Evolutionary conservation across 2,888 invertebrate genomes (phyloP).

Genomic region (Hirtodrosophila duncani): DNA sequence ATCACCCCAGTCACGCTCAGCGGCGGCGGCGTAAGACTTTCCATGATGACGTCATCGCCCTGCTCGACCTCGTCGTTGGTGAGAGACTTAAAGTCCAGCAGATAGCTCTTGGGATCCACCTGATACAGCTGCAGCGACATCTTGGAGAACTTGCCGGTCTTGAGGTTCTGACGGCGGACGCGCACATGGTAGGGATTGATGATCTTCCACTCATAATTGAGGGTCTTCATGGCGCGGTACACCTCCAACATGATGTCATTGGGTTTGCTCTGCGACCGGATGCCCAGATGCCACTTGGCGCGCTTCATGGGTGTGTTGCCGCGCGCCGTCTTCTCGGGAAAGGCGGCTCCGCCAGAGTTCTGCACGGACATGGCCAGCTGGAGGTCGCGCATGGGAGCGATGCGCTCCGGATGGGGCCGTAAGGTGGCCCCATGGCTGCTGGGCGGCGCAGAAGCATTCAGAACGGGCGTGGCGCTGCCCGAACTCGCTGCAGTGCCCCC

Average conservation of each 20-base stretch:
- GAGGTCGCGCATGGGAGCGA: constrained; percentile 84
- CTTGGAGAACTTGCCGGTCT: constrained; percentile 92
- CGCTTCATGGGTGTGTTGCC: constrained; percentile 91
- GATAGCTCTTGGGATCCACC: constrained; percentile 98
- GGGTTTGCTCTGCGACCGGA: constrained; percentile 98
- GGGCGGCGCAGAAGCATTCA: constrained; percentile 21
- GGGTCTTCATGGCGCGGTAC: constrained; percentile 98
- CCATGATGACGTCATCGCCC: constrained; percentile 78
- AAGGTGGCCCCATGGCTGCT: constrained; percentile 71
- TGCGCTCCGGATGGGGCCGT: constrained; percentile 94
- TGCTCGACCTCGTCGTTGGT: constrained; percentile 85
- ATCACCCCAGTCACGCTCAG: constrained; percentile 64
- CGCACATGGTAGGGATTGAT: constrained; percentile 98
- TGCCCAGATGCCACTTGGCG: constrained; percentile 99
- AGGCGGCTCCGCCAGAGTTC: constrained; percentile 69
- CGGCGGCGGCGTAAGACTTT: constrained; percentile 77
- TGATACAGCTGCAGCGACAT: constrained; percentile 99
- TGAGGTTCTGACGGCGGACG: constrained; percentile 92
- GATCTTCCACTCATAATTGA: constrained; percentile 99
- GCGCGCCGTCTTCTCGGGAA: constrained; percentile 77
- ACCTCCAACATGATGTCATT: constrained; percentile 99
- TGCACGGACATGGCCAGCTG: constrained; percentile 78
- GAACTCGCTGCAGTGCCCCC: constrained; percentile 61
- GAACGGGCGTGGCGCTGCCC: constrained; percentile 66
- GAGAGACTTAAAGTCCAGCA: constrained; percentile 98